phyloP scores from a whole-genome alignment of 2,113 vertebrate genomes.

The Stigmatopora argus region DNA sequence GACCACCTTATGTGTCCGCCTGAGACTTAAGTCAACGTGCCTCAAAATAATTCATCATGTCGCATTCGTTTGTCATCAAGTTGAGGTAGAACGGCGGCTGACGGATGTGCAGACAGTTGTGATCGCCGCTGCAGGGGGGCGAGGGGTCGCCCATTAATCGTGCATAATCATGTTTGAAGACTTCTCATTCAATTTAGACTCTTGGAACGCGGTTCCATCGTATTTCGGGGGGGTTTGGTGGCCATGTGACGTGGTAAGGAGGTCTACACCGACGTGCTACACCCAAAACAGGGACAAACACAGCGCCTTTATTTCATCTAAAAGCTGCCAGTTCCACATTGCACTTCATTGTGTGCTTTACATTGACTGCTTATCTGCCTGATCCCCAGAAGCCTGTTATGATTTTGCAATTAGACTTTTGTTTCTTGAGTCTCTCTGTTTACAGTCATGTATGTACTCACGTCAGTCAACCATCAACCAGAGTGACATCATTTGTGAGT shows the following conservation, averaged over 20 bases:
- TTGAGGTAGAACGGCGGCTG: conserved; percentile 33
- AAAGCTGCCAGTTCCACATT: conserved; percentile 34
- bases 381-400: not conserved
- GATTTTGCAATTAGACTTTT: conserved; percentile 2
- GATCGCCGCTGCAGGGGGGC: conserved; percentile 35
- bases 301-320: not conserved
- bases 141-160: not conserved
- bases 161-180: not conserved
- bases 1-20: not conserved
- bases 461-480: not conserved
- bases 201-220: not conserved
- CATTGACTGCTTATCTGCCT: not conserved
- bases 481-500: conserved; percentile 16
- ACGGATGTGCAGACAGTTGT: conserved; percentile 27
- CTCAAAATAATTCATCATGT: conserved; percentile 11
- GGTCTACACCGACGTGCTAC: conserved; percentile 44
- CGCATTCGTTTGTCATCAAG: conserved; percentile 48
- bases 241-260: conserved; percentile 7
- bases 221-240: not conserved
- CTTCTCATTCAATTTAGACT: not conserved
- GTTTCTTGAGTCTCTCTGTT: not conserved
- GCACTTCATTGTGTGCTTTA: conserved; percentile 2
- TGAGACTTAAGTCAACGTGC: not conserved
- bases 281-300: conserved; percentile 30
- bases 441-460: not conserved